Conservation (phyloP, 1,140 invertebrate species). For the Muscidifurax raptorellus region DNA sequence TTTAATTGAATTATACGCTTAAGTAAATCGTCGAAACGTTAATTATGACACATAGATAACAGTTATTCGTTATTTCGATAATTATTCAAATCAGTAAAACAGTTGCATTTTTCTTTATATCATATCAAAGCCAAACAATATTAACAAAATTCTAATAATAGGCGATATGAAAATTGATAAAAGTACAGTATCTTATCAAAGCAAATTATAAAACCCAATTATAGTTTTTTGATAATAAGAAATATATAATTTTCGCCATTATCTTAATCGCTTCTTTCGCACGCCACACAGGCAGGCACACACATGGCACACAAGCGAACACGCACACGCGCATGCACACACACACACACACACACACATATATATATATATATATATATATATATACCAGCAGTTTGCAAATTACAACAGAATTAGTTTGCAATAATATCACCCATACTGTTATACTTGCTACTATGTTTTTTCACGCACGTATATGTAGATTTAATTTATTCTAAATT, state of each 20-base stretch:
- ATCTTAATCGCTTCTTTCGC: not conserved
- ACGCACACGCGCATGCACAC: too few species aligned
- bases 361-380: too few species aligned
- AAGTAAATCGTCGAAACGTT: slow-evolving; percentile 22
- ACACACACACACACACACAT: too few species aligned
- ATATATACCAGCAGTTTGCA: too few species aligned
- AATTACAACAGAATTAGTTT: too few species aligned
- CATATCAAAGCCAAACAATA: slow-evolving; percentile 37
- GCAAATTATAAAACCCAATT: not conserved
- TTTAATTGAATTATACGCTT: not conserved
- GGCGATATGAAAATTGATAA: not conserved
- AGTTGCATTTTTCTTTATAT: slow-evolving; percentile 38
- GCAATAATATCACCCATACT: too few species aligned
- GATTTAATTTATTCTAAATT: too few species aligned
- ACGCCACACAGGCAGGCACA: too few species aligned
- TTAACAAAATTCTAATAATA: slow-evolving; percentile 20
- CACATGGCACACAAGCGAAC: too few species aligned
- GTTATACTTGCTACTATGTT: too few species aligned
- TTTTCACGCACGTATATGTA: too few species aligned
- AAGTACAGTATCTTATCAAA: not conserved
- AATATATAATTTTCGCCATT: not conserved
- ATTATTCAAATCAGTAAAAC: slow-evolving; percentile 30
- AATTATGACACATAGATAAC: slow-evolving; percentile 32
- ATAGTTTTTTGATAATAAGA: not conserved
- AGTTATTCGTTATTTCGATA: slow-evolving; percentile 10